A percentile compares a stretch with the other conserved stretches of the same genome.
phyloP scores from a whole-genome alignment of 2,888 invertebrate species.

The Scrobipalpa costella region DNA sequence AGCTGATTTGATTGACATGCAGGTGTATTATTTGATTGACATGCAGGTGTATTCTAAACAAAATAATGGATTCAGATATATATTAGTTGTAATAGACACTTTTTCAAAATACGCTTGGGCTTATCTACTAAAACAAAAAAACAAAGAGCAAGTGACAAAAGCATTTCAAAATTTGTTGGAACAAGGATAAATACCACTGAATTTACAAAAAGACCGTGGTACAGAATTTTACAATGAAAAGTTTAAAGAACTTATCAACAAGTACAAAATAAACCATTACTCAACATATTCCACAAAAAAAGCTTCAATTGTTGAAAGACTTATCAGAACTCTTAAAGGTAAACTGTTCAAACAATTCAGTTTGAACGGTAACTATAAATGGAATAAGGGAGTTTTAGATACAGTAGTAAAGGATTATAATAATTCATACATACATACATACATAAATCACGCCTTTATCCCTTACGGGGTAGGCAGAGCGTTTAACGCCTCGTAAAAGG shows the following conservation, averaged over 20 bases:
- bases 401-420: no score
- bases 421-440: no score
- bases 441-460: no score
- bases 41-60: slow-evolving; percentile 31
- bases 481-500: no score
- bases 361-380: background rate
- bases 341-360: background rate
- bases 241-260: slow-evolving; percentile 39
- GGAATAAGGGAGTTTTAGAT: background rate
- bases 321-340: slow-evolving; percentile 19
- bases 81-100: slow-evolving; percentile 30
- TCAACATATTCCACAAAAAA: slow-evolving; percentile 31
- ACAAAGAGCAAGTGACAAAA: no score
- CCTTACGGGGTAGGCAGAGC: no score
- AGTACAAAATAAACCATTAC: slow-evolving; percentile 38
- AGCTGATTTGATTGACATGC: slow-evolving; percentile 56
- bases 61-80: slow-evolving; percentile 31
- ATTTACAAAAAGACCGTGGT: slow-evolving; percentile 37
- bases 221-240: slow-evolving; percentile 39
- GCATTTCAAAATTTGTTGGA: slow-evolving; percentile 15
- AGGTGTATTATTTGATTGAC: no score
- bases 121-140: slow-evolving; percentile 28
- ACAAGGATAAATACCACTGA: slow-evolving; percentile 24
- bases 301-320: slow-evolving; percentile 32
- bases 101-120: slow-evolving; percentile 33